Evolutionary conservation across 2,113 vertebrate species (phyloP).

Genomic region (Bettongia penicillata): DNA sequence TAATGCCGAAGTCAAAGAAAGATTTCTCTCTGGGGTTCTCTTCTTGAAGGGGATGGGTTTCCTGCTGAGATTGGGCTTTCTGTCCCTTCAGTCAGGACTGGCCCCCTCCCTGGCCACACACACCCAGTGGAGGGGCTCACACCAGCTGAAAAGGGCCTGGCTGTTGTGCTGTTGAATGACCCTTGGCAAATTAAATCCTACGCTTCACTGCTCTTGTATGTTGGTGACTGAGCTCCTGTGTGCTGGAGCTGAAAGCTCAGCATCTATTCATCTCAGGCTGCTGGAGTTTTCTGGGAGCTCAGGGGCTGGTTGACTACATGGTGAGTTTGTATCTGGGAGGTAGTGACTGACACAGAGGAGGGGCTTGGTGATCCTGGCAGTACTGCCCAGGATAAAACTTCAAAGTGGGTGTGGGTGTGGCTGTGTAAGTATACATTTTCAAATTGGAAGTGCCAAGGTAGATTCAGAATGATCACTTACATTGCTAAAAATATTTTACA

Average conservation of each 20-base stretch:
- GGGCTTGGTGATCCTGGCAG: background rate
- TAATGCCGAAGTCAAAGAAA: background rate
- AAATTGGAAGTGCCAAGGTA: background rate
- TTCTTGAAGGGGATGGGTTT: background rate
- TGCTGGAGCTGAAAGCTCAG: background rate
- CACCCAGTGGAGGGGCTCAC: background rate
- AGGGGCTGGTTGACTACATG: background rate
- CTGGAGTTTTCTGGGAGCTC: background rate
- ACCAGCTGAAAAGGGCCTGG: conserved; percentile 1
- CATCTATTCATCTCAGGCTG: background rate
- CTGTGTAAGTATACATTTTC: background rate
- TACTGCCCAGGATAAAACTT: background rate
- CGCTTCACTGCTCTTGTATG: background rate
- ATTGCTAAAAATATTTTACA: background rate
- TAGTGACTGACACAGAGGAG: background rate
- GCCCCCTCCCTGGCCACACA: background rate
- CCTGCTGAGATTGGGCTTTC: background rate
- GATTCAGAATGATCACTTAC: background rate
- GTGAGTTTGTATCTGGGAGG: background rate
- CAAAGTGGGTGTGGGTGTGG: background rate
- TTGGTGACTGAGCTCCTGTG: background rate
- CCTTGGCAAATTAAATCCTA: background rate
- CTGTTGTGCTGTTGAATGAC: background rate
- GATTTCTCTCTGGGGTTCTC: background rate
- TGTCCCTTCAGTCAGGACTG: background rate